Conservation (phyloP, 2,797 vertebrate genomes). For the Acrocephalus scirpaceus region DNA sequence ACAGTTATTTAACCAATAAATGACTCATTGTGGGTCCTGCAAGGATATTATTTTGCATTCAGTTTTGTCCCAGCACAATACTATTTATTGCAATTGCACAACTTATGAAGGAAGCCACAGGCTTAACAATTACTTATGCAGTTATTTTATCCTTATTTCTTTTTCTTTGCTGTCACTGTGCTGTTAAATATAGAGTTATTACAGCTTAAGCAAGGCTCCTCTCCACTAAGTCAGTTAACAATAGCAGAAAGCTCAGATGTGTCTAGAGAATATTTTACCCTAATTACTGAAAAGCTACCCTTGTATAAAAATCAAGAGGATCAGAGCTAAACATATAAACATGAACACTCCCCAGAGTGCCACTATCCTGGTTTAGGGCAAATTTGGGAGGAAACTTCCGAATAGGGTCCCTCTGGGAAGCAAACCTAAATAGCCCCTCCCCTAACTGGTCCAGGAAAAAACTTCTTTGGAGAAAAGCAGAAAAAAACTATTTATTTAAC, state of each 20-base stretch:
- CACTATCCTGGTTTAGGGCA: too few relatives aligned
- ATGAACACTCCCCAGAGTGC: not conserved
- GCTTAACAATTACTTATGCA: not conserved
- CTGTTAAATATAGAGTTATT: conserved; percentile 10
- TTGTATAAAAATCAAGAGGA: not conserved
- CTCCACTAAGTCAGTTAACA: not conserved
- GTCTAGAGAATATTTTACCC: not conserved
- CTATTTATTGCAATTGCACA: not conserved
- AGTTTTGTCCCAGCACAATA: not conserved
- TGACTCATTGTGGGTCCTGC: not conserved
- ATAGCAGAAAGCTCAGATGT: not conserved
- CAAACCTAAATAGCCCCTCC: too few relatives aligned
- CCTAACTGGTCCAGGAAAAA: too few relatives aligned
- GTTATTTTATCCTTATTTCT: not conserved
- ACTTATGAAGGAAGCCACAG: not conserved
- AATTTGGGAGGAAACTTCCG: too few relatives aligned
- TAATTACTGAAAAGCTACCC: conserved; percentile 23
- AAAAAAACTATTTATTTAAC: too few relatives aligned
- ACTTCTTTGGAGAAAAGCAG: too few relatives aligned
- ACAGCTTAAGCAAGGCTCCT: not conserved
- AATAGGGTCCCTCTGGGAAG: too few relatives aligned
- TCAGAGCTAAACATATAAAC: not conserved
- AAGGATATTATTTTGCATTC: not conserved
- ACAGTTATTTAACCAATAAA: not conserved
- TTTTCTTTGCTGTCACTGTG: not conserved